A percentile compares a stretch with the other conserved stretches of the same genome.
These are phyloP conservation scores for Leptonema lineaticorne DNA, from an alignment of 1,140 invertebrate species.

Conservation along the genomic window DNA sequence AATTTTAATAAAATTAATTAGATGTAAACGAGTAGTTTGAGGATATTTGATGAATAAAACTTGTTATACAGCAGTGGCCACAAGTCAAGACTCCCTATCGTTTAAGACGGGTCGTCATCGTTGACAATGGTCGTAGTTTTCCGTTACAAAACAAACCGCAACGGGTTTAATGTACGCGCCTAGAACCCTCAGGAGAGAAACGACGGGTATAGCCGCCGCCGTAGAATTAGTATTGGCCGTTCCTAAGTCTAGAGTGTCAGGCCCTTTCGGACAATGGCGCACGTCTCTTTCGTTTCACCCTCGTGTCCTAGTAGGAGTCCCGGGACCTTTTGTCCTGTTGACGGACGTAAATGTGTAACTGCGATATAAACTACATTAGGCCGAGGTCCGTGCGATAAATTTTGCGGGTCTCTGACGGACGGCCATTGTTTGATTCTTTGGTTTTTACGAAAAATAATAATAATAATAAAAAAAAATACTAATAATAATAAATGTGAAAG, in stretches of 20 bases:
- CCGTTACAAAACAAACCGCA: conserved; percentile 26
- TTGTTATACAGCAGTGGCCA: no score
- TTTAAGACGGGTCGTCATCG: background rate
- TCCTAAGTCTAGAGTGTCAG: conserved; percentile 27
- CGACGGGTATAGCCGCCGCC: background rate
- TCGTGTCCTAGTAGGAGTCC: background rate
- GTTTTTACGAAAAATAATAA: no score
- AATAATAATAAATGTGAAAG: no score
- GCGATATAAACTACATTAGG: conserved; percentile 39
- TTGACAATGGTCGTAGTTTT: conserved; percentile 19
- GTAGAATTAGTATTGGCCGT: no score
- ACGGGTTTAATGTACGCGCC: background rate
- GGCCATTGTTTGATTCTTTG: no score
- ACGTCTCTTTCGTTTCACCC: no score
- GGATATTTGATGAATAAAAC: no score
- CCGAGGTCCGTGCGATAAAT: conserved; percentile 35
- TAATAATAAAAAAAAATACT: no score
- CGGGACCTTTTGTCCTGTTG: conserved; percentile 17
- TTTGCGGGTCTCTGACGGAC: conserved; percentile 25
- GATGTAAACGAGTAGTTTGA: no score
- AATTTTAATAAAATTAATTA: no score
- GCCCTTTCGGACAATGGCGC: conserved; percentile 1
- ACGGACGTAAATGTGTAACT: conserved; percentile 32
- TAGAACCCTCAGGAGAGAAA: background rate
- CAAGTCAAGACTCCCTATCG: background rate